Conservation (phyloP, 1,140 invertebrate genomes). For the Nasonia giraulti region DNA sequence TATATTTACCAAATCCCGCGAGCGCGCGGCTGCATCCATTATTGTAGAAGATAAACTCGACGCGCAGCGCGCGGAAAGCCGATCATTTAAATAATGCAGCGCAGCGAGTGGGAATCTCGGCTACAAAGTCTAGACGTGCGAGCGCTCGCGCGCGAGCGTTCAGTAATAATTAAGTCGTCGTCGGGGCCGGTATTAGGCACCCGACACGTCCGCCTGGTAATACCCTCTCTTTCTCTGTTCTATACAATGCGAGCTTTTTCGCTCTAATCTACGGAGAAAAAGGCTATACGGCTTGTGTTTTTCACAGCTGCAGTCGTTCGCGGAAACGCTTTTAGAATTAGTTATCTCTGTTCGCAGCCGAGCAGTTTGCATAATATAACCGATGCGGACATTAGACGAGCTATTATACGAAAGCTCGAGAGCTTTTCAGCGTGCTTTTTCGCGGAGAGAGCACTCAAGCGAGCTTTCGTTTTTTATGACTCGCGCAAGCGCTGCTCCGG, state of each 20-base stretch:
- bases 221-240: no score
- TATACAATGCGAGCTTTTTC: no score
- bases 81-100: conserved; percentile 5
- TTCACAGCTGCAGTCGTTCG: background rate
- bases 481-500: background rate
- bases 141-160: background rate
- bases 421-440: background rate
- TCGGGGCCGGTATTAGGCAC: conserved; percentile 15
- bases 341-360: no score
- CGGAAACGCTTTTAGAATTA: no score
- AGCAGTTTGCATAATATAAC: no score
- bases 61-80: background rate
- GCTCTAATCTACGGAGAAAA: no score
- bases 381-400: no score
- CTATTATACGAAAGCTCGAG: no score
- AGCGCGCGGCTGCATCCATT: background rate
- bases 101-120: conserved; percentile 10
- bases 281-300: background rate
- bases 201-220: background rate
- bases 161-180: conserved; percentile 41
- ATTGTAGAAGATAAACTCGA: background rate
- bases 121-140: conserved; percentile 21
- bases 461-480: background rate
- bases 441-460: background rate
- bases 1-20: background rate